Conservation (phyloP, 23 tunicate genomes). For the Styela clava region DNA sequence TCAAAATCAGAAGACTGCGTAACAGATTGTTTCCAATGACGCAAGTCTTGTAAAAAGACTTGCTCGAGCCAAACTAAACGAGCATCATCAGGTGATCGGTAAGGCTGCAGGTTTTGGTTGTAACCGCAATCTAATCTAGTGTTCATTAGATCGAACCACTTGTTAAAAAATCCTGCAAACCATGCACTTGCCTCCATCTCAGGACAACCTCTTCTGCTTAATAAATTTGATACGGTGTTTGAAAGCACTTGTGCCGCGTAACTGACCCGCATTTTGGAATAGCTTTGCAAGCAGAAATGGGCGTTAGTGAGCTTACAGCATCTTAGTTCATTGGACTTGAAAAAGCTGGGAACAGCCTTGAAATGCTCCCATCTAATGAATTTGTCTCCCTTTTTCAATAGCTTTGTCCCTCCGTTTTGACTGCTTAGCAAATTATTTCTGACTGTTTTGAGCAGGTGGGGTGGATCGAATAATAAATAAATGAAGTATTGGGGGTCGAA, state of each 20-base stretch:
- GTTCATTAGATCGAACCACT: background rate
- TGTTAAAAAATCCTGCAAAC: background rate
- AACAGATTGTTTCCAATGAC: background rate
- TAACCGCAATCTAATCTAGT: background rate
- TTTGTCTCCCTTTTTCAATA: background rate
- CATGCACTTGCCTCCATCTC: background rate
- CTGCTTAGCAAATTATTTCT: no score
- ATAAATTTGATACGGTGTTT: background rate
- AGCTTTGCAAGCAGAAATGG: no score
- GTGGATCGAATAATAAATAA: background rate
- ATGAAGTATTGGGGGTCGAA: background rate
- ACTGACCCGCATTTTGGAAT: no score
- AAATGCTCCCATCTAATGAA: background rate
- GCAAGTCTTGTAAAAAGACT: background rate
- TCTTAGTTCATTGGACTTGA: no score
- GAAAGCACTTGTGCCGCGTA: background rate
- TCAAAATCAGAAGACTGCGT: background rate
- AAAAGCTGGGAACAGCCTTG: constrained; percentile 1
- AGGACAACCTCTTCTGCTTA: background rate
- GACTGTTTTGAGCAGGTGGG: no score
- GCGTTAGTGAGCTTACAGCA: no score
- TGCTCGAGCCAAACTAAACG: no score
- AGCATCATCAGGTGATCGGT: no score
- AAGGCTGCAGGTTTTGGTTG: background rate
- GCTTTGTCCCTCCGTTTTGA: background rate